Conservation (phyloP, 2,888 invertebrate species). For the Schrankia costaestrigalis region DNA sequence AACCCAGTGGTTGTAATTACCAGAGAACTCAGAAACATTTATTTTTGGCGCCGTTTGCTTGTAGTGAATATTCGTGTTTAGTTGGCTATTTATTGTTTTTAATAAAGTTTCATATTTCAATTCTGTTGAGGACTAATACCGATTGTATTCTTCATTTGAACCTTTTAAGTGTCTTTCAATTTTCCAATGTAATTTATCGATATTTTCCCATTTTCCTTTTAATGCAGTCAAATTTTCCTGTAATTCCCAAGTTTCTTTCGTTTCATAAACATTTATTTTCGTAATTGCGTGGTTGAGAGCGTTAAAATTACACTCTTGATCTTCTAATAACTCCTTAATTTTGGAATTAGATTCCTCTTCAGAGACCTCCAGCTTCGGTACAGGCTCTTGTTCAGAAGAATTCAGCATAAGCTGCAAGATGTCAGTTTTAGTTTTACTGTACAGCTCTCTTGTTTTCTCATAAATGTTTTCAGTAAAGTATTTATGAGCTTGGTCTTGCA, state of each 20-base stretch:
- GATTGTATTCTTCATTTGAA: no score
- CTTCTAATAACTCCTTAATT: no score
- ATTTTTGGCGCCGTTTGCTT: background rate
- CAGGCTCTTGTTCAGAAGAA: background rate
- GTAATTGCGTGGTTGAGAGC: no score
- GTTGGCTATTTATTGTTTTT: background rate
- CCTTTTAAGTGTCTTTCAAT: no score
- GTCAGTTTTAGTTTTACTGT: background rate
- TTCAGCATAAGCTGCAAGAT: background rate
- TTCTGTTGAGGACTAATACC: no score
- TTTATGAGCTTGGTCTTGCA: background rate
- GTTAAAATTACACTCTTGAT: no score
- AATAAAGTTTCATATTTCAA: background rate
- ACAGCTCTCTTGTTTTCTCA: background rate
- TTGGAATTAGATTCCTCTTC: no score
- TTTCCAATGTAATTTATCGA: background rate
- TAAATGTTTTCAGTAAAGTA: no score
- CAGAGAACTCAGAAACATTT: background rate
- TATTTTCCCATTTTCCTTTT: background rate
- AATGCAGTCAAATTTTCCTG: background rate
- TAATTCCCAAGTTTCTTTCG: background rate
- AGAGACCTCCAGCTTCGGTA: no score
- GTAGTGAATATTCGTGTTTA: background rate
- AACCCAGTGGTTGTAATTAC: background rate
- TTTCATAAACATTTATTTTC: no score